phyloP scores from a whole-genome alignment of 2,888 invertebrate species.

The Machimus atricapillus region DNA sequence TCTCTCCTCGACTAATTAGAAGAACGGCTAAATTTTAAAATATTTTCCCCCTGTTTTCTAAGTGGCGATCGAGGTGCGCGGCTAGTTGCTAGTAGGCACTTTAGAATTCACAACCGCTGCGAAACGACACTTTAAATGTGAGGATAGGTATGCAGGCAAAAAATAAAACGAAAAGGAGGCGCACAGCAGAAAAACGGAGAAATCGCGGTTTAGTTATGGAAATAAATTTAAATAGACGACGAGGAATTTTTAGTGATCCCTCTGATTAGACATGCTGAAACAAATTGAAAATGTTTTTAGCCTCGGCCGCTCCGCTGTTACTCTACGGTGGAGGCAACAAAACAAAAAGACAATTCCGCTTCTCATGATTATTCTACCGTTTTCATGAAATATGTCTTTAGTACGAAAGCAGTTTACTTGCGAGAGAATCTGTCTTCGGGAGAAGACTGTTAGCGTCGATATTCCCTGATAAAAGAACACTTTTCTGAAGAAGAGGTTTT shows the following conservation, averaged over 20 bases:
- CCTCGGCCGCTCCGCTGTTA: neutral
- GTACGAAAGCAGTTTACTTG: constrained; percentile 21
- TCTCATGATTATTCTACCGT: constrained; percentile 30
- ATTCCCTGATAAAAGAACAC: constrained; percentile 34
- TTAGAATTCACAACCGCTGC: constrained; percentile 2
- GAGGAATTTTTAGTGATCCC: constrained; percentile 41
- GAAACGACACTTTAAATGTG: constrained; percentile 32
- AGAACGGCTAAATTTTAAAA: constrained; percentile 23
- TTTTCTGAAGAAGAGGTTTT: constrained; percentile 34
- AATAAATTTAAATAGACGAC: constrained; percentile 43
- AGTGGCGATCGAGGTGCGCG: neutral
- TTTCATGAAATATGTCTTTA: constrained; percentile 37
- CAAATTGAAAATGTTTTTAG: constrained; percentile 40
- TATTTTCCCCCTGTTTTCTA: constrained; percentile 3
- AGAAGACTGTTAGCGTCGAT: constrained; percentile 32
- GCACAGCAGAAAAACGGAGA: constrained; percentile 31
- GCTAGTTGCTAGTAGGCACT: neutral
- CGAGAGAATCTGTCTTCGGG: constrained; percentile 22
- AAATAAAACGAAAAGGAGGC: constrained; percentile 13
- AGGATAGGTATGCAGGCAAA: constrained; percentile 8
- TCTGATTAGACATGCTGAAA: constrained; percentile 42
- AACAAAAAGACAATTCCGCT: constrained; percentile 24
- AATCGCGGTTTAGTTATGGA: constrained; percentile 37
- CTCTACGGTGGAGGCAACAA: neutral
- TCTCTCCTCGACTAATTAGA: constrained; percentile 22